phyloP scores from a whole-genome alignment of 2,888 invertebrate genomes.

The Ormyrus pomaceus region DNA sequence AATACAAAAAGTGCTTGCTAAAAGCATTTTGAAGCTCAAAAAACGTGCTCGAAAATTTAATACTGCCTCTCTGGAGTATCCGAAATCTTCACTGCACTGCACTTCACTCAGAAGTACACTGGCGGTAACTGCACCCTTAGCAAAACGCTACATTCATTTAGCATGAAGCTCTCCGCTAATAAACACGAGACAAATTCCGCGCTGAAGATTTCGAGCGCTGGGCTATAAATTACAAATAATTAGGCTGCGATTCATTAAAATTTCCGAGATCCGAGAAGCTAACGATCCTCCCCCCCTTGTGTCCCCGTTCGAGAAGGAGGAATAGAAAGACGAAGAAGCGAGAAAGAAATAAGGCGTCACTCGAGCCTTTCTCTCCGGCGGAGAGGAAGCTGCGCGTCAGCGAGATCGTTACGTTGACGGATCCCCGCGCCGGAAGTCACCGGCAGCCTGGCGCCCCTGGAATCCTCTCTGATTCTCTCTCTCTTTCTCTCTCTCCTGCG shows the following conservation, averaged over 20 bases:
- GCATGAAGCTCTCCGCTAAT: constrained; percentile 24
- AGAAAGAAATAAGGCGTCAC: constrained; percentile 58
- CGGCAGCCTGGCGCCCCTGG: constrained; percentile 58
- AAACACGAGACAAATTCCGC: constrained; percentile 33
- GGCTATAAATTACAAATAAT: constrained; percentile 72
- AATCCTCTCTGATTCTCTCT: background rate
- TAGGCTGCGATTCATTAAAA: constrained; percentile 70
- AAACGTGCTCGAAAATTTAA: no score
- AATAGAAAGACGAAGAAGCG: constrained; percentile 49
- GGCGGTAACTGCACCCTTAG: background rate
- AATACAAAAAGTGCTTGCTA: no score
- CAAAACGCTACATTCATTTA: constrained; percentile 24
- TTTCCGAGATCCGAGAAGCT: constrained; percentile 63
- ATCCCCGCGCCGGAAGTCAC: constrained; percentile 68
- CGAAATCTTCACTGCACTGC: background rate
- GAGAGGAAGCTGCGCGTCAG: constrained; percentile 72
- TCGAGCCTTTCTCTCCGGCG: constrained; percentile 58
- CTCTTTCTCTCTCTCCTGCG: no score
- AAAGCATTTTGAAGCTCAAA: no score
- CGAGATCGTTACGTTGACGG: constrained; percentile 74
- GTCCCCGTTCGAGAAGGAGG: background rate
- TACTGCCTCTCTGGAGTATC: no score
- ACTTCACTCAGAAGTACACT: no score
- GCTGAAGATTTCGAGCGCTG: constrained; percentile 12
- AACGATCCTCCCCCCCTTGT: constrained; percentile 61